A percentile compares a stretch with the other conserved stretches of the same genome.
Conservation (phyloP, 2,888 invertebrate genomes). For the Callosobruchus maculatus region DNA sequence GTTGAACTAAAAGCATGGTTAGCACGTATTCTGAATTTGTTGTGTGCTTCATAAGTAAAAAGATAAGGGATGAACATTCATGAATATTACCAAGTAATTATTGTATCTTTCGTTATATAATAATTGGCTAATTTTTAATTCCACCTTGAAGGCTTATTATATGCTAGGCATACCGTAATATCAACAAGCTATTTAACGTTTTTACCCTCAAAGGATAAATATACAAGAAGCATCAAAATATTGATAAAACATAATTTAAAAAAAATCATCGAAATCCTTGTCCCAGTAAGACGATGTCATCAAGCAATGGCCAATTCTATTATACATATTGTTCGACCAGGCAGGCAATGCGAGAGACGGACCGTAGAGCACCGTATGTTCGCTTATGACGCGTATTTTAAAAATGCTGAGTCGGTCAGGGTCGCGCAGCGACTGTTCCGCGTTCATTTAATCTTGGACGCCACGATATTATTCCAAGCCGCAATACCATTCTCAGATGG, state of each 20-base stretch:
- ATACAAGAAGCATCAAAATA: background rate
- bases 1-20: background rate
- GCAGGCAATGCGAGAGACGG: no score
- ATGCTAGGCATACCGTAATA: constrained; percentile 15
- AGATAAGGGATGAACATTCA: background rate
- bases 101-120: constrained; percentile 18
- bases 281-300: no score
- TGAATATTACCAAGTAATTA: constrained; percentile 23
- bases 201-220: background rate
- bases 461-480: no score
- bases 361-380: no score
- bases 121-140: constrained; percentile 16
- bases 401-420: no score
- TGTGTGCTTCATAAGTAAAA: background rate
- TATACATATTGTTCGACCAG: no score
- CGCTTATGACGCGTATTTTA: no score
- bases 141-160: constrained; percentile 13
- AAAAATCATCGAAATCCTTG: no score
- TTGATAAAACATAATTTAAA: background rate
- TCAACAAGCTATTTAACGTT: constrained; percentile 18
- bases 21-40: background rate
- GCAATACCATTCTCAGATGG: no score
- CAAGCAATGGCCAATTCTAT: no score
- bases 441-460: no score
- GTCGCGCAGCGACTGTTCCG: no score